A percentile compares a stretch with the other conserved stretches of the same genome.
phyloP scores from a whole-genome alignment of 2,888 invertebrate species.

The Limenitis camilla region DNA sequence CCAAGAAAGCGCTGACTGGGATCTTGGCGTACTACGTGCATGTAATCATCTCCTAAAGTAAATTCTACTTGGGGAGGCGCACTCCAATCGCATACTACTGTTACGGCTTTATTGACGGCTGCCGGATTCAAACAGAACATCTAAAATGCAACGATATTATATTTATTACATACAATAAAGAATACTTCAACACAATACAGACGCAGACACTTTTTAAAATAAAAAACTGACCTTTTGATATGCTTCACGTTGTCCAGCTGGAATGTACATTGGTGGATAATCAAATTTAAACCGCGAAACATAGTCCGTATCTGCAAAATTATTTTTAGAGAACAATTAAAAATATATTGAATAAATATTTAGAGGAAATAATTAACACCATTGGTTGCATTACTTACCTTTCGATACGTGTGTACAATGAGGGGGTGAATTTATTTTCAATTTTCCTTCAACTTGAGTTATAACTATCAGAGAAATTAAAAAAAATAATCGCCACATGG shows the following conservation, averaged over 20 bases:
- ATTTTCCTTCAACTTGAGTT: constrained; percentile 23
- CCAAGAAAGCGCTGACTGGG: constrained; percentile 46
- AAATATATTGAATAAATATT: not conserved
- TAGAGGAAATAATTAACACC: not conserved
- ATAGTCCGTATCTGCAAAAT: constrained; percentile 54
- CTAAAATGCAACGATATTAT: constrained; percentile 27
- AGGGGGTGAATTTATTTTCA: constrained; percentile 37
- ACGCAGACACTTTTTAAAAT: not conserved
- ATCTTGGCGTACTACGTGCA: constrained; percentile 56
- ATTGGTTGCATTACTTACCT: constrained; percentile 32
- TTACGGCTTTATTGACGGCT: constrained; percentile 46
- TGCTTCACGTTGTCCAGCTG: constrained; percentile 54
- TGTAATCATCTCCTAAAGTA: constrained; percentile 53
- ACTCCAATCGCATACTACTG: constrained; percentile 57
- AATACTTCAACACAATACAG: not conserved
- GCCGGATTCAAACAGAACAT: constrained; percentile 54
- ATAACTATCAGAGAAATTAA: constrained; percentile 1
- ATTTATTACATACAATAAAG: not conserved
- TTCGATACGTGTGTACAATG: constrained; percentile 52
- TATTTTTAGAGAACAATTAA: not conserved
- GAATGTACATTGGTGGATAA: constrained; percentile 49
- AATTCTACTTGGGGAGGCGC: constrained; percentile 58
- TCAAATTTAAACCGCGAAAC: constrained; percentile 39
- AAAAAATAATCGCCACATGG: not conserved
- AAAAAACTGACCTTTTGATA: constrained; percentile 47